Evolutionary conservation across 2,888 invertebrate genomes (phyloP).

Genomic region (Sturmia bella): DNA sequence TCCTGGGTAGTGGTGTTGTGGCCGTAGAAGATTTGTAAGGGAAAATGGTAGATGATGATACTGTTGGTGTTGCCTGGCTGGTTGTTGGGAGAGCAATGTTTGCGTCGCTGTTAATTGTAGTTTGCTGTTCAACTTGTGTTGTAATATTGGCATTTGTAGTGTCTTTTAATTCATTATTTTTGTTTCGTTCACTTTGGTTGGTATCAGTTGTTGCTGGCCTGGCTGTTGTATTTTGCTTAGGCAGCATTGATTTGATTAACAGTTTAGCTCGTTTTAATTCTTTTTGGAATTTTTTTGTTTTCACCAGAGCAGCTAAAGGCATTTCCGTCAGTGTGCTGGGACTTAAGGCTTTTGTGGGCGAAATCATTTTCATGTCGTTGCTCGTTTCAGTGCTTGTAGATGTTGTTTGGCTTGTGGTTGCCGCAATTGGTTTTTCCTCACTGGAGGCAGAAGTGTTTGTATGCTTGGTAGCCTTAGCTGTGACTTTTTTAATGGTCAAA

Average conservation of each 20-base stretch:
- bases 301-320: constrained; percentile 42
- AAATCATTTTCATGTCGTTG: constrained; percentile 13
- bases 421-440: background rate
- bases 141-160: background rate
- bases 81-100: constrained; percentile 14
- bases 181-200: background rate
- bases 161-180: background rate
- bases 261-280: constrained; percentile 79
- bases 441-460: constrained; percentile 5
- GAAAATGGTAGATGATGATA: background rate
- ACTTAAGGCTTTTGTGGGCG: constrained; percentile 16
- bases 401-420: constrained; percentile 18
- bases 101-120: constrained; percentile 6
- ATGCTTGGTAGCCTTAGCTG: constrained; percentile 60
- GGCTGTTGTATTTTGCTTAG: constrained; percentile 39
- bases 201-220: background rate
- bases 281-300: constrained; percentile 76
- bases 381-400: constrained; percentile 24
- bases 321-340: constrained; percentile 56
- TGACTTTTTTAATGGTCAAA: constrained; percentile 66
- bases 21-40: background rate
- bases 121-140: background rate
- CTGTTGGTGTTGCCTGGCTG: constrained; percentile 5
- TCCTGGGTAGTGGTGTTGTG: background rate
- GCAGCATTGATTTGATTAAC: constrained; percentile 76